phyloP scores from a whole-genome alignment of 2,888 invertebrate species.

The Acronicta alni region DNA sequence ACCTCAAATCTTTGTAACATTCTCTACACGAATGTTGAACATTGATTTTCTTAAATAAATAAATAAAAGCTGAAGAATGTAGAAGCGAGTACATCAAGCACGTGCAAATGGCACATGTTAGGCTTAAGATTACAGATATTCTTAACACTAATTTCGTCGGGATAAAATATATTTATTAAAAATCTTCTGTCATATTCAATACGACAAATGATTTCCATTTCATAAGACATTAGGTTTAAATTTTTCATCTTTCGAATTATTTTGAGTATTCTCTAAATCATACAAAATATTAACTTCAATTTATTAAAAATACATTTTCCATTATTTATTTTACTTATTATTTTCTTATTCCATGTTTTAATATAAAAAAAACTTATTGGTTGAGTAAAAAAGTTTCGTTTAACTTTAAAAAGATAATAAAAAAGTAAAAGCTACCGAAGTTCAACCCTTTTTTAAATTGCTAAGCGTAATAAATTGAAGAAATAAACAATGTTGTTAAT shows the following conservation, averaged over 20 bases:
- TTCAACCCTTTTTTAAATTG: conserved; percentile 34
- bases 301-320: too few relatives aligned
- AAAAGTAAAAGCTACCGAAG: conserved; percentile 39
- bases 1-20: conserved; percentile 36
- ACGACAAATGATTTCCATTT: conserved; percentile 37
- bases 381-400: not conserved
- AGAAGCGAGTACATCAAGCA: conserved; percentile 73
- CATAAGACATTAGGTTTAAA: not conserved
- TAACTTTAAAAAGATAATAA: conserved; percentile 13
- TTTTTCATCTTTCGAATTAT: not conserved
- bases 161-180: conserved; percentile 20
- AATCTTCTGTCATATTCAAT: conserved; percentile 33
- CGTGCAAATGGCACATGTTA: conserved; percentile 88
- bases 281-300: not conserved
- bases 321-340: too few relatives aligned
- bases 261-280: not conserved
- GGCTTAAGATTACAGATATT: conserved; percentile 72
- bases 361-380: not conserved
- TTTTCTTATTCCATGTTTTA: too few relatives aligned
- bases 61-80: conserved; percentile 73
- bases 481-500: conserved; percentile 24
- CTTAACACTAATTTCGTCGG: conserved; percentile 47
- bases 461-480: conserved; percentile 46
- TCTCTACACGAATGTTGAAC: conserved; percentile 30
- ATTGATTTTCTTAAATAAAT: conserved; percentile 71